Base-by-base conservation (phyloP, 2,797 vertebrate genomes). In the Poeciliopsis gracilis region DNA sequence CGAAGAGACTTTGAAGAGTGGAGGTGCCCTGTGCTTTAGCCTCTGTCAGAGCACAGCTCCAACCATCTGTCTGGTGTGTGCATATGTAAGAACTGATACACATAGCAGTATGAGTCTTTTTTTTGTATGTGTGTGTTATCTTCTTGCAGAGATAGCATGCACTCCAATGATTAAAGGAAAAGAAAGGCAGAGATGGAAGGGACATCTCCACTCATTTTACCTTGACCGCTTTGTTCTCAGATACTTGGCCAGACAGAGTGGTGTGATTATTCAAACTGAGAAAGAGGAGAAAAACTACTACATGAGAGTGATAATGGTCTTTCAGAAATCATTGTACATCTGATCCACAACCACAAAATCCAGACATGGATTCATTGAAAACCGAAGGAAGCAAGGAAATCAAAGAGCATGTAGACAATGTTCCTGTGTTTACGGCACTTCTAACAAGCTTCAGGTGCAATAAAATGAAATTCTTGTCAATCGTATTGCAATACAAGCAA, bases 1-100 rank as follows among this genome's bases (percentile, higher is more conserved):
- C 33, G 73, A 78, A 38, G 87, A 92, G 84, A 92, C 94, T 95
- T 95, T 95, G 94, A 95, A 95, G 95, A 91, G 89, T 80, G 84
- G 87, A 93, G 90, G 90, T 91, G 92, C 91, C 93, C 93, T 85
- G 90, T 90, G 92, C 81, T 91, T 94, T 90, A 86, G 92, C 93
- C 91, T 90, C 89, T 90, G 92, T 93, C 90, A 90, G 84, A 89
- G 87, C 84, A 75, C 72, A 82, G 91, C 86, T 88, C 87, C 92
- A 93, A 92, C 94, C 94, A 95, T 96, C 95, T 95, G 94, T 90
- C 89, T 89, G 73, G 77, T 84, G 76, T 82, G 76, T 82, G 76
- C 77, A 84, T 25, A 80, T 11, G 49, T 82, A 75, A 73, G 75
- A 84, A 85, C 79, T 55, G n/a, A 87, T 81, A 86, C 77, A 80